Conservation (phyloP, 2,797 vertebrate genomes). For the Leptodactylus fallax region DNA sequence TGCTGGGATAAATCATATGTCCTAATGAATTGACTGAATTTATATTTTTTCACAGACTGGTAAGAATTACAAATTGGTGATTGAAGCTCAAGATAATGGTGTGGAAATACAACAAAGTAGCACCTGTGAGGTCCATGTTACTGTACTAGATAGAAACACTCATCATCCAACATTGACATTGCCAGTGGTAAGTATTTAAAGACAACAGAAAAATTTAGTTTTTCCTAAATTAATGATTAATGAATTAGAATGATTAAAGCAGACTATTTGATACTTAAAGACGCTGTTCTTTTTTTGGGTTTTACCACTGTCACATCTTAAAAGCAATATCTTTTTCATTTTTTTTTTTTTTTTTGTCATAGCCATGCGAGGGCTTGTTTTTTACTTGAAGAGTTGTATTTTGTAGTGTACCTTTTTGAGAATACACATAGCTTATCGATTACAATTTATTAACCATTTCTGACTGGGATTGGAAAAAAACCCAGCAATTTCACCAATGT, state of each 20-base stretch:
- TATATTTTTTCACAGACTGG: constrained; percentile 68
- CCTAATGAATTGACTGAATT: not conserved
- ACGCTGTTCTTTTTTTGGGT: no score
- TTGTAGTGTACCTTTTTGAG: no score
- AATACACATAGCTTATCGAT: no score
- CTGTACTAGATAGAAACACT: constrained; percentile 75
- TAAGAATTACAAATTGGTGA: constrained; percentile 71
- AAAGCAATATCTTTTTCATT: no score
- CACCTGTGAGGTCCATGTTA: constrained; percentile 69
- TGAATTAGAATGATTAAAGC: not conserved
- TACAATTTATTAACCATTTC: no score
- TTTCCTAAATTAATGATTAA: not conserved
- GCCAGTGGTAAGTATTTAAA: constrained; percentile 12
- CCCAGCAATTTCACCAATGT: no score
- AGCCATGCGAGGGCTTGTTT: no score
- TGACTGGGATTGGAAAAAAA: no score
- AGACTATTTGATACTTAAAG: no score
- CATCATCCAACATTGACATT: constrained; percentile 68
- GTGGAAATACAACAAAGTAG: constrained; percentile 66
- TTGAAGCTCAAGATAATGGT: constrained; percentile 76
- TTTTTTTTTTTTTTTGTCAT: no score
- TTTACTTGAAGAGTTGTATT: no score
- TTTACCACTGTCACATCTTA: no score
- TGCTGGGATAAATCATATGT: not conserved
- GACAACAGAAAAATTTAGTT: not conserved